phyloP scores from a whole-genome alignment of 2,113 vertebrate genomes.

The Pluvialis apricaria region DNA sequence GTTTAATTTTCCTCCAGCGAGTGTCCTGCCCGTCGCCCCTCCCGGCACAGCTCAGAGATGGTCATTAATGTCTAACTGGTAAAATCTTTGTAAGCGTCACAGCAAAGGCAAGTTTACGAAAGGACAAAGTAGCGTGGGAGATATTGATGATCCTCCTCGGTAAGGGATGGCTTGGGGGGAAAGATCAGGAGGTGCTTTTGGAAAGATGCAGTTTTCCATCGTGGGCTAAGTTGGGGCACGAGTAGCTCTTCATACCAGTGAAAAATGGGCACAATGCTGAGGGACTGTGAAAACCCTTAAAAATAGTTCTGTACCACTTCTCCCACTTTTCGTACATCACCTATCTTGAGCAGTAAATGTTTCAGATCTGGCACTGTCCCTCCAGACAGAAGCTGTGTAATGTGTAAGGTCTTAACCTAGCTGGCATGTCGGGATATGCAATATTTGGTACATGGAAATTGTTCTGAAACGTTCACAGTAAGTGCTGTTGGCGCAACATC shows the following conservation, averaged over 20 bases:
- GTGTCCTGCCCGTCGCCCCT: accelerated
- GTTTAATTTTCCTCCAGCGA: not conserved
- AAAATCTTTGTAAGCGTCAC: not conserved
- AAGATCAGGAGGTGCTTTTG: not conserved
- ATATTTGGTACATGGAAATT: accelerated
- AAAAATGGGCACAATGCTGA: not conserved
- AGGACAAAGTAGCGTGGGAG: not conserved
- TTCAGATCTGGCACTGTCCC: not conserved
- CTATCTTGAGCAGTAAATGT: accelerated
- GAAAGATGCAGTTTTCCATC: not conserved
- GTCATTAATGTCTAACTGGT: not conserved
- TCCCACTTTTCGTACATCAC: not conserved
- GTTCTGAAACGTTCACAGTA: not conserved
- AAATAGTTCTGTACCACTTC: not conserved
- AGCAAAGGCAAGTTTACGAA: not conserved
- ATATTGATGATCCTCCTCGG: accelerated
- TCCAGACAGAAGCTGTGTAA: not conserved
- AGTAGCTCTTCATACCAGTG: not conserved
- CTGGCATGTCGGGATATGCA: accelerated
- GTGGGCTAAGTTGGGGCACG: not conserved
- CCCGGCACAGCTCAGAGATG: not conserved
- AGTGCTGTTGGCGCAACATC: not conserved
- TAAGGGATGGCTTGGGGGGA: not conserved
- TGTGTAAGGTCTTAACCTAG: not conserved
- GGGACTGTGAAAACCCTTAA: not conserved